These are phyloP conservation scores for Sepioteuthis lessoniana DNA, from an alignment of 2,888 invertebrate species.

Conservation along the genomic window DNA sequence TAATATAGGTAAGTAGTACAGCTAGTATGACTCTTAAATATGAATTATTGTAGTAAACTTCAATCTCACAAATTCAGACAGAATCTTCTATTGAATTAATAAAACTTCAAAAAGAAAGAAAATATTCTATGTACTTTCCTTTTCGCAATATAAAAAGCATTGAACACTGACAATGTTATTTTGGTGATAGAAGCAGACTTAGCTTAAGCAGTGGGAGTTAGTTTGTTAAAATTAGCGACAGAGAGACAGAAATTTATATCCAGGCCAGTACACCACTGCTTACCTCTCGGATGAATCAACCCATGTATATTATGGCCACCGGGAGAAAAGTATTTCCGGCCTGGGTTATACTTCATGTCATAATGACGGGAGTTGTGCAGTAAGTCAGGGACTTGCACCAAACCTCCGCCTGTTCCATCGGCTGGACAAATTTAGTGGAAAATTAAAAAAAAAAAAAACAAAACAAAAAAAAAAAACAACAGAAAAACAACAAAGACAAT, in stretches of 20 bases:
- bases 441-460: not conserved
- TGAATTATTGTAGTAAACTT: too few species aligned
- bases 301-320: not conserved
- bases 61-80: too few species aligned
- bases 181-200: too few species aligned
- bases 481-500: conserved; percentile 34
- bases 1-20: too few species aligned
- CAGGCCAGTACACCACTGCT: conserved; percentile 34
- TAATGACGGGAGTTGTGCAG: not conserved
- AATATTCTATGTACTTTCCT: too few species aligned
- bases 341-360: conserved; percentile 38
- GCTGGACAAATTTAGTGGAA: conserved; percentile 54
- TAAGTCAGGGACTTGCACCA: conserved; percentile 51
- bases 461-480: too few species aligned
- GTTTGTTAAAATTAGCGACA: not conserved
- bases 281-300: conserved; percentile 41
- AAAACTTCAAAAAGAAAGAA: too few species aligned
- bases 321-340: conserved; percentile 14
- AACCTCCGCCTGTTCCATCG: conserved; percentile 63
- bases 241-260: not conserved
- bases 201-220: not conserved
- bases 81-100: too few species aligned
- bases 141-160: too few species aligned
- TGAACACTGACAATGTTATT: too few species aligned
- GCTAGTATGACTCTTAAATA: too few species aligned